phyloP scores from a whole-genome alignment of 2,797 vertebrate species.

The Cynodonichthys magdalenae region DNA sequence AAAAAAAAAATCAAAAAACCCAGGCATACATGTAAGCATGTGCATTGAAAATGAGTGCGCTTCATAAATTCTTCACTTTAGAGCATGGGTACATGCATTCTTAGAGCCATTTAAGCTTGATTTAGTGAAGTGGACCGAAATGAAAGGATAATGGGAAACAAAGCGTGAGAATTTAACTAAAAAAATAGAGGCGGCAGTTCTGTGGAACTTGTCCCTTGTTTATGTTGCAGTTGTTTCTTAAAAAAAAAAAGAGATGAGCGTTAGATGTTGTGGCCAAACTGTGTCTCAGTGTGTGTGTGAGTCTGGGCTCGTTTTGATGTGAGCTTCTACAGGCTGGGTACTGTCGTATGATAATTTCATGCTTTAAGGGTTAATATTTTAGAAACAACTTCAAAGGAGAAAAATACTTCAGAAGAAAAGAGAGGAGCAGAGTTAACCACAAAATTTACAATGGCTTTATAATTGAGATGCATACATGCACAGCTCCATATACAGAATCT shows the following conservation, averaged over 20 bases:
- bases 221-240: background rate
- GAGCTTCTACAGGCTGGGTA: too few species aligned
- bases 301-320: conserved; percentile 18
- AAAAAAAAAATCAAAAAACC: background rate
- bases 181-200: background rate
- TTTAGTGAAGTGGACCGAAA: conserved; percentile 8
- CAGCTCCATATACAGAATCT: too few species aligned
- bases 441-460: background rate
- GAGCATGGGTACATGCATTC: background rate
- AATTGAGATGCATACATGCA: too few species aligned
- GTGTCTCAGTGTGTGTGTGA: background rate
- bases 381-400: too few species aligned
- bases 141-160: conserved; percentile 12
- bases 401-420: background rate
- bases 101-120: background rate
- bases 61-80: background rate
- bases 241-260: background rate
- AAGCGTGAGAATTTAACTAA: background rate
- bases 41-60: background rate
- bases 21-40: background rate
- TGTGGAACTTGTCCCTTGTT: background rate
- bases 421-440: background rate
- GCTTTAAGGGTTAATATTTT: too few species aligned
- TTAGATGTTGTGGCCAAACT: background rate
- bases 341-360: too few species aligned